Conservation (phyloP, 2,888 invertebrate species). For the Rhingia rostrata region DNA sequence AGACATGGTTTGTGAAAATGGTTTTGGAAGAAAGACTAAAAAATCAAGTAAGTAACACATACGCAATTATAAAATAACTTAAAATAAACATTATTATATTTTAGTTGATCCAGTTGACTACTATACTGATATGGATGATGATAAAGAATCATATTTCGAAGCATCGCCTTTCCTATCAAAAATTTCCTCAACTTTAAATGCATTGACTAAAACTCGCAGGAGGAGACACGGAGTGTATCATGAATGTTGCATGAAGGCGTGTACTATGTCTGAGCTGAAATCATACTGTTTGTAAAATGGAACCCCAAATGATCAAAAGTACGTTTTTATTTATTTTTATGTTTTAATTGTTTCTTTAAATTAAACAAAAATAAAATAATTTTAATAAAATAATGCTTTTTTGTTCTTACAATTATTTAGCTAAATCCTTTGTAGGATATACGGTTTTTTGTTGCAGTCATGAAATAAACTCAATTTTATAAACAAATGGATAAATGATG, state of each 20-base stretch:
- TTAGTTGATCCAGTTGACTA: constrained; percentile 5
- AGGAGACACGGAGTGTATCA: constrained; percentile 77
- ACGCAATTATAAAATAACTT: neutral
- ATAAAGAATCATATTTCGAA: constrained; percentile 19
- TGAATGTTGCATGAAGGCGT: constrained; percentile 78
- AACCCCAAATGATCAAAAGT: neutral
- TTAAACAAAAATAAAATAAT: no score
- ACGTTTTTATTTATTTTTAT: neutral
- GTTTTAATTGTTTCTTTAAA: neutral
- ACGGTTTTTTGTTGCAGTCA: no score
- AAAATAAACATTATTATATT: neutral
- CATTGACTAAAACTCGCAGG: constrained; percentile 76
- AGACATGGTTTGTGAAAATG: constrained; percentile 74
- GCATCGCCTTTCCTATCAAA: constrained; percentile 38
- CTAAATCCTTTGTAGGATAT: no score
- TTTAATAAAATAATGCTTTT: no score
- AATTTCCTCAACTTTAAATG: constrained; percentile 58
- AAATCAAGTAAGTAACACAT: constrained; percentile 61
- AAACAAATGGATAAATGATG: no score
- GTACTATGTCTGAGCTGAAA: constrained; percentile 76
- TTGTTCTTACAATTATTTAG: no score
- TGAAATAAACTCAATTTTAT: no score
- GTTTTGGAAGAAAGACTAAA: constrained; percentile 77
- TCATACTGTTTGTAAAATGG: constrained; percentile 76
- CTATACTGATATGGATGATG: neutral